phyloP scores from a whole-genome alignment of 2,113 vertebrate genomes.

The Edolisoma coerulescens region DNA sequence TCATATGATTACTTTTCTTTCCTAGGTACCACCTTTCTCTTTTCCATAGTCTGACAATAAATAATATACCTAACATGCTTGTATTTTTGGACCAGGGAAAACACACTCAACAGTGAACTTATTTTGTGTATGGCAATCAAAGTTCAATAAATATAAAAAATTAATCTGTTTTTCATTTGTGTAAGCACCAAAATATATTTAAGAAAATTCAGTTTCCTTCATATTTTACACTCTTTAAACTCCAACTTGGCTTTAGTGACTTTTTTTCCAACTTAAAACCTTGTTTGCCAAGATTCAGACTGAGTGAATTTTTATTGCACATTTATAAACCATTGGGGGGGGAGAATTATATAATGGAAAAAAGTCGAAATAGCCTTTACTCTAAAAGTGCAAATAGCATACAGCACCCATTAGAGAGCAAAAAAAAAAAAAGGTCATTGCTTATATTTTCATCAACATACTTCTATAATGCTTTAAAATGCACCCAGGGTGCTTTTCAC shows the following conservation, averaged over 20 bases:
- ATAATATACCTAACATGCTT: background rate
- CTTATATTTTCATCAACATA: background rate
- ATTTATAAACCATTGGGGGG: background rate
- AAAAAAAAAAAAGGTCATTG: background rate
- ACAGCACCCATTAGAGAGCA: background rate
- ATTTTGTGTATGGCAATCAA: background rate
- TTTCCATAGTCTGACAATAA: background rate
- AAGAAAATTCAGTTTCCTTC: slow-evolving; percentile 6
- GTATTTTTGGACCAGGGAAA: background rate
- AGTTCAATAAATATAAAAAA: background rate
- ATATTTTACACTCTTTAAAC: slow-evolving; percentile 29
- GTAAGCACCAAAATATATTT: background rate
- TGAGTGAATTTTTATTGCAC: slow-evolving; percentile 44
- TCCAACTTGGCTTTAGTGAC: slow-evolving; percentile 18
- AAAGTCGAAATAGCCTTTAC: slow-evolving; percentile 29
- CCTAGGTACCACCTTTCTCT: background rate
- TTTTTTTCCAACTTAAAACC: background rate
- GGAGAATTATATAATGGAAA: slow-evolving; percentile 56
- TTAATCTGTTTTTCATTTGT: slow-evolving; percentile 28
- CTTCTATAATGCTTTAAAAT: slow-evolving; percentile 20
- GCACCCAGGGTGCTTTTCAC: background rate
- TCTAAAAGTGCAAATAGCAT: slow-evolving; percentile 15
- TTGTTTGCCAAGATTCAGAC: slow-evolving; percentile 40
- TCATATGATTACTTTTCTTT: slow-evolving; percentile 27
- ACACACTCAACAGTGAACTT: background rate